Conservation (phyloP, 2,113 vertebrate species). For the Fregata magnificens region DNA sequence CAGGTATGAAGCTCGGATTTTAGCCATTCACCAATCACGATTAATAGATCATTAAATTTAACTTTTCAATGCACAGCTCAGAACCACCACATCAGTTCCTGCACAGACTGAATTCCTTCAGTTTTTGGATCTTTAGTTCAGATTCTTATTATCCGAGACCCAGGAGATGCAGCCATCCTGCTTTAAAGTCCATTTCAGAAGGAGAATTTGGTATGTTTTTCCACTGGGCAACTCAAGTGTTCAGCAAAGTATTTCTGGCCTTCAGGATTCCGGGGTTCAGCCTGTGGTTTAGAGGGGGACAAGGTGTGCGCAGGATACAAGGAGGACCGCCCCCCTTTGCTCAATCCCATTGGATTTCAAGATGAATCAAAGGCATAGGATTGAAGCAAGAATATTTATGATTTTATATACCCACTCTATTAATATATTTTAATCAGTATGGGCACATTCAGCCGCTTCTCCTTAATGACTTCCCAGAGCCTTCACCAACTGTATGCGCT, state of each 20-base stretch:
- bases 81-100: not conserved
- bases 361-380: not conserved
- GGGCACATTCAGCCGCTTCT: not conserved
- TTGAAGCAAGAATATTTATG: not conserved
- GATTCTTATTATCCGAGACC: not conserved
- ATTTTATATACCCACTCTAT: not conserved
- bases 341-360: not conserved
- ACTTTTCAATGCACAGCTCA: not conserved
- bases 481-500: rapidly evolving
- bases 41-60: not conserved
- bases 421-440: rapidly evolving
- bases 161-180: not conserved
- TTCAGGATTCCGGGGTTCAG: rapidly evolving
- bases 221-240: not conserved
- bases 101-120: not conserved
- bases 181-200: not conserved
- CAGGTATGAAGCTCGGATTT: not conserved
- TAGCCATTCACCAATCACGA: not conserved
- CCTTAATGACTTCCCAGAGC: no score
- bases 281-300: rapidly evolving
- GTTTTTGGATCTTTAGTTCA: not conserved
- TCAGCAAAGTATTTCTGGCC: not conserved
- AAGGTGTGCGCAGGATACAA: rapidly evolving
- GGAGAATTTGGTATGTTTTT: not conserved
- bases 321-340: no score